phyloP scores from a whole-genome alignment of 2,113 vertebrate genomes.

The Anguilla rostrata region DNA sequence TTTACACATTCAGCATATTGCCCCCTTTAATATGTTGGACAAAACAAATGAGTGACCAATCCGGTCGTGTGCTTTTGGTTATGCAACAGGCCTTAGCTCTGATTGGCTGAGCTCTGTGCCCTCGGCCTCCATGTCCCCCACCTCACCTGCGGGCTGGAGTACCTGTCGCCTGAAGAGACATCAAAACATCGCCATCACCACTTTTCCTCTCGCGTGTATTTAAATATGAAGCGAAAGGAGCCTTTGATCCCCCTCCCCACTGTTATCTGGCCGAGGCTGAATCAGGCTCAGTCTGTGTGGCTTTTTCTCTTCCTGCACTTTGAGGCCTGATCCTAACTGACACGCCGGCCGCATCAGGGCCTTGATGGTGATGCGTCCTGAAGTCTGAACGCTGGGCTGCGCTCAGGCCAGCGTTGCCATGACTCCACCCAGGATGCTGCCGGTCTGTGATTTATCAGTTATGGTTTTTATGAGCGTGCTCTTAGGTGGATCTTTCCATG shows the following conservation, averaged over 20 bases:
- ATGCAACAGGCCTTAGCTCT: background rate
- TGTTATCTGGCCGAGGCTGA: background rate
- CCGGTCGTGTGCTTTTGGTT: background rate
- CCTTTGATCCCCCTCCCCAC: background rate
- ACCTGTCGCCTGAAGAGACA: constrained; percentile 13
- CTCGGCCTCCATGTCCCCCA: no score
- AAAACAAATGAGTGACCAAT: background rate
- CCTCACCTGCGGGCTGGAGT: background rate
- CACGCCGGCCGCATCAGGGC: constrained; percentile 52
- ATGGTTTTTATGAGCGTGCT: background rate
- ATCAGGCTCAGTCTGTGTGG: background rate
- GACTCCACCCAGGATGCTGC: constrained; percentile 29
- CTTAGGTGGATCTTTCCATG: background rate
- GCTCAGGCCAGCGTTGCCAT: constrained; percentile 38
- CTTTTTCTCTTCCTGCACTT: constrained; percentile 36
- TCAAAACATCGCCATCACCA: no score
- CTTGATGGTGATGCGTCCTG: constrained; percentile 61
- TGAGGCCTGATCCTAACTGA: constrained; percentile 64
- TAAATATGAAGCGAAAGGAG: background rate
- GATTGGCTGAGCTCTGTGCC: constrained; percentile 14
- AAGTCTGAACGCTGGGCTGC: constrained; percentile 56
- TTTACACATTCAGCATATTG: background rate
- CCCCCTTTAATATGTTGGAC: background rate
- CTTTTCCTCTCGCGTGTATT: background rate
- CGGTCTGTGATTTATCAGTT: constrained; percentile 41